Base-by-base conservation (phyloP, 2,797 vertebrate genomes). In the Denticeps clupeoides region DNA sequence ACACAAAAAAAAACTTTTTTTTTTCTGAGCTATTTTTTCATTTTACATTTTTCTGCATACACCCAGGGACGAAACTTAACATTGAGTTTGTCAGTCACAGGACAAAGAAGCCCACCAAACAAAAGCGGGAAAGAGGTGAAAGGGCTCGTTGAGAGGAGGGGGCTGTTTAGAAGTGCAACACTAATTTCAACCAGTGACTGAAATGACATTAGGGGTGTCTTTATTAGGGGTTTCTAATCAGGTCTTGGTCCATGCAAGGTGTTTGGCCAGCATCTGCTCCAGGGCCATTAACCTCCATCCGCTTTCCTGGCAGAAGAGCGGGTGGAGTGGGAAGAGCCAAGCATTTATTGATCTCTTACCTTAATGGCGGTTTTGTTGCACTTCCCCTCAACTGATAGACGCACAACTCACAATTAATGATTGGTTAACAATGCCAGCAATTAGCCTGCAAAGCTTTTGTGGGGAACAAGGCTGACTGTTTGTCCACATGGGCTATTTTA, bases 141-240 rank as follows among this genome's bases (percentile, higher is more conserved):
- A 58, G n/a, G n/a, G n/a, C n/a, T n/a, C n/a, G n/a, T n/a, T n/a
- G n/a, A 55, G 50, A 56, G 48, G 16, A 33, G 19, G 35, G 49
- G 41, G 32, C 35, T 45, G 56, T 51, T 52, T 45, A 63, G 33
- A 66, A 65, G 58, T 61, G 58, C 56, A 49, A 47, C 56, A 73
- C 65, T 60, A 72, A 68, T 45, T 62, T 69, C 65, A 55, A 64
- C 45, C 23, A 23, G 8, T 51, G 46, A 60, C 31, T 72, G 54
- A 63, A 62, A 63, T 67, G 59, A 75, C 63, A 63, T 61, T 67
- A 43, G 62, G 55, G 57, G 68, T 29, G 64, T 71, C 66, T 74
- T 68, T 64, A 70, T 75, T 66, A 64, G 65, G 43, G 22, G 19
- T 60, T 53, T 65, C 56, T 31, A 47, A 42, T 31, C 49, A 51